These are phyloP conservation scores for Calliphora vomitoria DNA, from an alignment of 2,888 invertebrate species.

Conservation along the genomic window DNA sequence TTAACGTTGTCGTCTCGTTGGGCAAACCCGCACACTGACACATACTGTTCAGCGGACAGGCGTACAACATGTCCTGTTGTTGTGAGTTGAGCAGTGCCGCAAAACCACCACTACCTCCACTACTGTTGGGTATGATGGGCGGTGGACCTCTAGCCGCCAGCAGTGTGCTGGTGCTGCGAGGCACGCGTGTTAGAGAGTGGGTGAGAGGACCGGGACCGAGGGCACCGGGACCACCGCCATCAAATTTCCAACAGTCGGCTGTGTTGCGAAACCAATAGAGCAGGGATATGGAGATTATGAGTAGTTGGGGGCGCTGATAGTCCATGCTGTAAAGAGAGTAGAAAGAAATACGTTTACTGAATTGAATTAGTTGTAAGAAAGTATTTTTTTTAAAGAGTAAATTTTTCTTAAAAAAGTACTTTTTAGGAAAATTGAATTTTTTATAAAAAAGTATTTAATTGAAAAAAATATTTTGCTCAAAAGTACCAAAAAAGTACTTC, in stretches of 20 bases:
- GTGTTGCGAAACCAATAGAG: conserved; percentile 82
- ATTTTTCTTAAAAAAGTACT: no score
- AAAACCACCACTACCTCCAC: conserved; percentile 78
- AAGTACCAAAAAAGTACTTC: no score
- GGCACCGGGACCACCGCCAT: conserved; percentile 80
- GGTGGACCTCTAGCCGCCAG: conserved; percentile 74
- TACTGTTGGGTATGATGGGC: conserved; percentile 73
- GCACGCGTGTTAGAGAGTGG: conserved; percentile 64
- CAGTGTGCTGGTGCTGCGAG: conserved; percentile 74
- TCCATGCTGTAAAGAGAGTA: conserved; percentile 77
- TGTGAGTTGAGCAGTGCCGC: conserved; percentile 82
- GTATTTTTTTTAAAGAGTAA: no score
- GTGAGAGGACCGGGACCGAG: conserved; percentile 67
- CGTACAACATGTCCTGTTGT: conserved; percentile 84
- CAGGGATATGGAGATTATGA: conserved; percentile 83
- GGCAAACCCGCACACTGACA: conserved; percentile 85
- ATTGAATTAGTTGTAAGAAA: no score
- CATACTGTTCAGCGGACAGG: conserved; percentile 84
- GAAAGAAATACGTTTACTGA: not conserved
- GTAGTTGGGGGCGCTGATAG: conserved; percentile 80
- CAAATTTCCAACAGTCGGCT: conserved; percentile 84
- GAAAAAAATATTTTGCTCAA: no score
- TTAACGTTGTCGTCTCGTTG: conserved; percentile 84
- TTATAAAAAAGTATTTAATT: no score
- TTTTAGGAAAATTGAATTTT: no score